A percentile compares a stretch with the other conserved stretches of the same genome.
Evolutionary conservation across 23 tunicate genomes (phyloP).

Genomic region (Aplidium turbinatum): DNA sequence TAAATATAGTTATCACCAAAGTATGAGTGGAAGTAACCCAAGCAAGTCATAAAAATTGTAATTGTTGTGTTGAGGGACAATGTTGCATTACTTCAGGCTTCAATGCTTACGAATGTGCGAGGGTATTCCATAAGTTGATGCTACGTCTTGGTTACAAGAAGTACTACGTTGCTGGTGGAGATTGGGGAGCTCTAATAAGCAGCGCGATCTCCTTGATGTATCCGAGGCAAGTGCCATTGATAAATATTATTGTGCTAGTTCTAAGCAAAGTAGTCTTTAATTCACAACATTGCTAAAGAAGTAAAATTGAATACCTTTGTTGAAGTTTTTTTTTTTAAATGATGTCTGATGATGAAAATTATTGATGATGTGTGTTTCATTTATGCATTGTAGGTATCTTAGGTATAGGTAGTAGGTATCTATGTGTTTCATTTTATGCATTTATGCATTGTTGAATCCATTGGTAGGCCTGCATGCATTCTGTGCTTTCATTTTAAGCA

Average conservation of each 20-base stretch:
- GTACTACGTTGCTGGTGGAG: constrained; percentile 84
- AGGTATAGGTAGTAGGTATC: no score
- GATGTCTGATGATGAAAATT: background rate
- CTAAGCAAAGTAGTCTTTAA: background rate
- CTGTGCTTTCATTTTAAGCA: background rate
- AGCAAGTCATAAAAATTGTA: no score
- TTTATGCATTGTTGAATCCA: no score
- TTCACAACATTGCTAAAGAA: no score
- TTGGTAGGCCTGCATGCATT: no score
- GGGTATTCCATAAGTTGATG: constrained; percentile 92
- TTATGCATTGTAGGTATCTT: no score
- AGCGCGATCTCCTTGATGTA: constrained; percentile 58
- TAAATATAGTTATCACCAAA: no score
- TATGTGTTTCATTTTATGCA: no score
- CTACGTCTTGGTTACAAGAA: constrained; percentile 73
- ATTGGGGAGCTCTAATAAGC: constrained; percentile 79
- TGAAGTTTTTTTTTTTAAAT: background rate
- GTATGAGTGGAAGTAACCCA: no score
- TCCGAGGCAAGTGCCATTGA: constrained; percentile 56
- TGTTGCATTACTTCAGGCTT: constrained; percentile 75
- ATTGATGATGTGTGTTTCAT: background rate
- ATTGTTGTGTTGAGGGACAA: no score
- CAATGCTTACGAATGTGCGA: constrained; percentile 59
- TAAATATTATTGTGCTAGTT: background rate
- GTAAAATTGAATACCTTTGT: no score